phyloP scores from a whole-genome alignment of 2,888 invertebrate species.

The Drosophila paucipuncta region DNA sequence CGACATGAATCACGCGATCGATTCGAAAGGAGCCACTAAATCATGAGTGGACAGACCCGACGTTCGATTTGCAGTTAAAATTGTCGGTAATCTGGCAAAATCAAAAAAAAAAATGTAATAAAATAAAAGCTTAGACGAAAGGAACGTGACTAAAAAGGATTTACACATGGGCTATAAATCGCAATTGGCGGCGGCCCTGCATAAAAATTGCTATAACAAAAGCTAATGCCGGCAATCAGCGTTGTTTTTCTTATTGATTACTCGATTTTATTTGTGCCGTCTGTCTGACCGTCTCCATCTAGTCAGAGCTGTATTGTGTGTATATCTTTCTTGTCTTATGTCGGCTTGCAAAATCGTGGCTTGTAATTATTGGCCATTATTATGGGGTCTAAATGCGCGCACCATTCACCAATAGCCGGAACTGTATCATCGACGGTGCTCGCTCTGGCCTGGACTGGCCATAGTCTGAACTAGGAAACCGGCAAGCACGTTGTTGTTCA shows the following conservation, averaged over 20 bases:
- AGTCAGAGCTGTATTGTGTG: conserved; percentile 18
- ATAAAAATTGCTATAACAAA: conserved; percentile 38
- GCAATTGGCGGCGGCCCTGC: conserved; percentile 31
- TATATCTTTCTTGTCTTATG: conserved; percentile 39
- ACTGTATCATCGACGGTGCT: conserved; percentile 53
- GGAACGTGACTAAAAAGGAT: conserved; percentile 73
- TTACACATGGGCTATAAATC: conserved; percentile 71
- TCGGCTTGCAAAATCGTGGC: conserved; percentile 76
- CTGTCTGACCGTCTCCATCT: conserved; percentile 17
- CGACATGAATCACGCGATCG: conserved; percentile 49
- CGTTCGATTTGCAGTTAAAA: conserved; percentile 60
- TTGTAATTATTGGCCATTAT: conserved; percentile 78
- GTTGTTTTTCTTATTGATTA: conserved; percentile 67
- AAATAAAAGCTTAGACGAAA: conserved; percentile 38
- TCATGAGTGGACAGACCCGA: conserved; percentile 58
- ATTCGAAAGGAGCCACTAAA: conserved; percentile 65
- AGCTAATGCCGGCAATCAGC: conserved; percentile 46
- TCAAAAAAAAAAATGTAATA: background rate
- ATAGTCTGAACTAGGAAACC: conserved; percentile 58
- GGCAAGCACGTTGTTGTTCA: conserved; percentile 31
- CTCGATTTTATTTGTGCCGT: conserved; percentile 58
- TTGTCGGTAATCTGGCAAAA: conserved; percentile 28
- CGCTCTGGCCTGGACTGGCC: conserved; percentile 11
- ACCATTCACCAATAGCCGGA: conserved; percentile 73
- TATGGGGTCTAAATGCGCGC: conserved; percentile 61